Evolutionary conservation across 1,140 invertebrate species (phyloP).

Genomic region (Scaptomyza hsui): DNA sequence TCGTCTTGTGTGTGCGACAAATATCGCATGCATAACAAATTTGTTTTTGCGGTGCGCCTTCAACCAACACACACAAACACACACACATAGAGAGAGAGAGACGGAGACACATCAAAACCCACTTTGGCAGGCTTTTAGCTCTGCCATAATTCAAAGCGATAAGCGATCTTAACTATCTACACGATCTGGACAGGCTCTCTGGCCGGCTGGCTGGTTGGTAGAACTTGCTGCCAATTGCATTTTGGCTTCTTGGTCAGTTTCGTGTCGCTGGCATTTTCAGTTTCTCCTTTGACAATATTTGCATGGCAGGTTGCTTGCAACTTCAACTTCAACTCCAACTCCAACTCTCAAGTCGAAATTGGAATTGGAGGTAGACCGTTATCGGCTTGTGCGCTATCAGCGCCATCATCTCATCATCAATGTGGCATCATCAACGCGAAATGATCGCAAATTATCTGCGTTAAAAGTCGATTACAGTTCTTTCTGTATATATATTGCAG

Average conservation of each 20-base stretch:
- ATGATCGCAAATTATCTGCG: conserved; percentile 76
- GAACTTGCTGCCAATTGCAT: conserved; percentile 56
- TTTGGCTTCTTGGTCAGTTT: conserved; percentile 48
- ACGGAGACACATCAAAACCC: conserved; percentile 34
- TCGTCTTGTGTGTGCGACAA: conserved; percentile 45
- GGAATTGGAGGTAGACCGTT: conserved; percentile 29
- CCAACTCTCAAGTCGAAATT: conserved; percentile 1
- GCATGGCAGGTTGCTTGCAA: conserved; percentile 62
- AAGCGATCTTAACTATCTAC: conserved; percentile 81
- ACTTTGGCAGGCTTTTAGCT: conserved; percentile 78
- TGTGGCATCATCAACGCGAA: conserved; percentile 74
- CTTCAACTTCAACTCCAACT: too few relatives aligned
- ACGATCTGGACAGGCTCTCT: conserved; percentile 63
- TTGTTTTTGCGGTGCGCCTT: conserved; percentile 36
- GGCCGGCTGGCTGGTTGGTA: conserved; percentile 24
- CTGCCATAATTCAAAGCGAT: conserved; percentile 76
- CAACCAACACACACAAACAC: conserved; percentile 17
- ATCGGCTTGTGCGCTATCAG: conserved; percentile 56
- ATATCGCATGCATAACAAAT: conserved; percentile 68
- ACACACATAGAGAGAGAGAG: not conserved
- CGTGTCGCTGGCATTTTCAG: conserved; percentile 8
- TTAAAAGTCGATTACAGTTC: conserved; percentile 43
- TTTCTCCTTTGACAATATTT: conserved; percentile 60
- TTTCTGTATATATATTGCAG: not conserved
- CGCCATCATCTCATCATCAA: conserved; percentile 77